Evolutionary conservation across 2,113 vertebrate species (phyloP).

Genomic region (Neodontobutis hainanensis): DNA sequence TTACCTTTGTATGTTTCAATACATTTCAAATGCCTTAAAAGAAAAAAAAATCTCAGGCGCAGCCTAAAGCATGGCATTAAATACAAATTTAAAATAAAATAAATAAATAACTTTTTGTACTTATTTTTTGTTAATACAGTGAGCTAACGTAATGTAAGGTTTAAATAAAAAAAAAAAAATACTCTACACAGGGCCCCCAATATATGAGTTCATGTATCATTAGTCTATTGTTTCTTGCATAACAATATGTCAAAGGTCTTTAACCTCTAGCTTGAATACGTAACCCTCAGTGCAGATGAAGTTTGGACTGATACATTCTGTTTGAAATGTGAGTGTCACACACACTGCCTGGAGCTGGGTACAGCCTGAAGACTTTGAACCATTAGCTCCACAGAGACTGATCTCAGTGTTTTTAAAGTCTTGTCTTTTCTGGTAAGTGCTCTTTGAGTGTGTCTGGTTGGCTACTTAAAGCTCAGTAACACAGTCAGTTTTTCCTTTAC

Average conservation of each 20-base stretch:
- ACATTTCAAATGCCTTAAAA: too few relatives aligned
- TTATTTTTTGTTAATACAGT: too few relatives aligned
- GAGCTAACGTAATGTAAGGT: too few relatives aligned
- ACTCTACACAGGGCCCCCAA: too few relatives aligned
- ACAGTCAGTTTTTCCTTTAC: slow-evolving; percentile 6
- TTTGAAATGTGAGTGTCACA: slow-evolving; percentile 47
- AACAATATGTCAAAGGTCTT: slow-evolving; percentile 9
- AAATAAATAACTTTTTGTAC: too few relatives aligned
- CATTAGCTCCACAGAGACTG: slow-evolving; percentile 39
- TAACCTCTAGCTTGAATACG: slow-evolving; percentile 42
- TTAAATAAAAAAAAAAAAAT: too few relatives aligned
- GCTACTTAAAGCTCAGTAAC: slow-evolving; percentile 7
- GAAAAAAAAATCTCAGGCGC: too few relatives aligned
- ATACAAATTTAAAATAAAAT: too few relatives aligned
- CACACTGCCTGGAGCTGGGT: slow-evolving; percentile 44
- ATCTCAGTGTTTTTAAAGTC: slow-evolving; percentile 41
- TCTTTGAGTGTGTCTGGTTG: slow-evolving; percentile 7
- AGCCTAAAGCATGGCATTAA: too few relatives aligned
- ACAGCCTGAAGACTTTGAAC: slow-evolving; percentile 55
- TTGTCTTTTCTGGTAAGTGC: slow-evolving; percentile 24
- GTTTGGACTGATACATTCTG: slow-evolving; percentile 36
- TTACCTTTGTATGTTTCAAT: too few relatives aligned
- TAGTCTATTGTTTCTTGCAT: not conserved
- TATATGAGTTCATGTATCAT: not conserved
- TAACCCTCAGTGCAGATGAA: slow-evolving; percentile 38